These are phyloP conservation scores for Lithosia quadra DNA, from an alignment of 2,888 invertebrate species.

Conservation along the genomic window DNA sequence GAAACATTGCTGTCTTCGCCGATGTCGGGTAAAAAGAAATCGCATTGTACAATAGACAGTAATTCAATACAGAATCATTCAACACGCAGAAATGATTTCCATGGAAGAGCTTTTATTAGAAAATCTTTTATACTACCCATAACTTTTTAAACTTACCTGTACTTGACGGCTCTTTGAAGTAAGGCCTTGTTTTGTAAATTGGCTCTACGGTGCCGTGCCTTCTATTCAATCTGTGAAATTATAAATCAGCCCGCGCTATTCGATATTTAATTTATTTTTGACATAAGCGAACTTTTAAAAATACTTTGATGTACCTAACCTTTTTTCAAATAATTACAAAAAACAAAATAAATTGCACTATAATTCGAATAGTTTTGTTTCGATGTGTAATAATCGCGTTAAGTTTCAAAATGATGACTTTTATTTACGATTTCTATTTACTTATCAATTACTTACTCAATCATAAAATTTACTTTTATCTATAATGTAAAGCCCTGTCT, in stretches of 20 bases:
- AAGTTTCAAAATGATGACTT: neutral
- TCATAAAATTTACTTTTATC: neutral
- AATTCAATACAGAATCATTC: slow-evolving; percentile 48
- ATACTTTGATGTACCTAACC: neutral
- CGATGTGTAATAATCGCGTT: too few relatives aligned
- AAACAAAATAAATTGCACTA: neutral
- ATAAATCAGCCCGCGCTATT: neutral
- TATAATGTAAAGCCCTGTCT: neutral
- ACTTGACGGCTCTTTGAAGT: slow-evolving; percentile 18
- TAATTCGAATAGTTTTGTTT: neutral
- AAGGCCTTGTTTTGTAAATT: slow-evolving; percentile 23
- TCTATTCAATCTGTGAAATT: slow-evolving; percentile 9
- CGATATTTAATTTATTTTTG: slow-evolving; percentile 9
- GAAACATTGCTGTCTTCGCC: neutral
- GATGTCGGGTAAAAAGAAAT: neutral
- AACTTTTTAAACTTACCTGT: slow-evolving; percentile 34
- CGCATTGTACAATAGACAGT: slow-evolving; percentile 38
- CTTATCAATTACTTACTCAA: too few relatives aligned
- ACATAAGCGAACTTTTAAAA: neutral
- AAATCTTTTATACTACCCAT: slow-evolving; percentile 27
- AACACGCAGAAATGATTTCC: slow-evolving; percentile 38
- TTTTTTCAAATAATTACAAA: neutral
- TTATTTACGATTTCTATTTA: too few relatives aligned
- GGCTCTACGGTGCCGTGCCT: slow-evolving; percentile 16
- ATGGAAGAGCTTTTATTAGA: slow-evolving; percentile 35